Evolutionary conservation across 2,113 vertebrate species (phyloP).

Genomic region (Polyodon spathula): DNA sequence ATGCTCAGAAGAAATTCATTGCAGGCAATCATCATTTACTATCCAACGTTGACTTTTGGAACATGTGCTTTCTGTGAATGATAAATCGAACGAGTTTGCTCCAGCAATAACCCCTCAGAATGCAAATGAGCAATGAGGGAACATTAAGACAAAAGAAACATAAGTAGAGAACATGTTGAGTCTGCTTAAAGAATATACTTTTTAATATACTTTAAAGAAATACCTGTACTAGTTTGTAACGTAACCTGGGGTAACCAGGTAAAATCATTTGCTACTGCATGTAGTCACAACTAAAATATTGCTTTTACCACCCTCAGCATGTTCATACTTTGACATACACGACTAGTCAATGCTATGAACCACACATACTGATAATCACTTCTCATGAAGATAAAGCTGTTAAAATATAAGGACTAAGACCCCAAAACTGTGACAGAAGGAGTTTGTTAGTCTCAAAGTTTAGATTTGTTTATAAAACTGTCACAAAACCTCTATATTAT

Average conservation of each 20-base stretch:
- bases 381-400: no score
- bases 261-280: no score
- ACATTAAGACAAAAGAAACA: conserved; percentile 66
- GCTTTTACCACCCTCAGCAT: no score
- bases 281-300: no score
- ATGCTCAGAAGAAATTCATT: conserved; percentile 67
- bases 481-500: no score
- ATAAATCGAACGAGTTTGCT: conserved; percentile 65
- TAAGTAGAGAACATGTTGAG: conserved; percentile 39
- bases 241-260: background rate
- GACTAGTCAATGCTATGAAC: no score
- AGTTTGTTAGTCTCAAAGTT: no score
- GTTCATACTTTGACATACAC: no score
- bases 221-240: conserved; percentile 12
- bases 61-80: conserved; percentile 65
- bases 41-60: conserved; percentile 57
- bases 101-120: conserved; percentile 61
- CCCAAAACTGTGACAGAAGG: no score
- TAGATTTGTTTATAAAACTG: no score
- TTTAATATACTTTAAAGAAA: conserved; percentile 2
- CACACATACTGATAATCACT: no score
- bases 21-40: conserved; percentile 66
- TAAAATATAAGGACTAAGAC: no score
- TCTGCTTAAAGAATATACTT: background rate
- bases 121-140: conserved; percentile 64